Evolutionary conservation across 2,113 vertebrate genomes (phyloP).

Genomic region (Nesospiza acunhae): DNA sequence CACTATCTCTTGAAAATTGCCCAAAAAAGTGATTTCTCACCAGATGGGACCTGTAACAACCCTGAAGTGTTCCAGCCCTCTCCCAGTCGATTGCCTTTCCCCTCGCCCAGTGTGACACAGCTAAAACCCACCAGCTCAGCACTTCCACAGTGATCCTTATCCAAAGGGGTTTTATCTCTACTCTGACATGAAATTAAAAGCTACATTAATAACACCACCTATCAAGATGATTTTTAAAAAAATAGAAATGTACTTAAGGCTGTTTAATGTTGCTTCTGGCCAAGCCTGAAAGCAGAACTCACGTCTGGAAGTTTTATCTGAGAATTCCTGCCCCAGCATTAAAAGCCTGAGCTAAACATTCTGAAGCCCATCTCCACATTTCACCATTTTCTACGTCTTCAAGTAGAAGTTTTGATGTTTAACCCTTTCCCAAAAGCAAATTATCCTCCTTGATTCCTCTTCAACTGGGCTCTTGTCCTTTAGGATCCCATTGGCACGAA

Average conservation of each 20-base stretch:
- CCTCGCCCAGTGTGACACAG: neutral
- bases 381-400: neutral
- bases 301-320: slow-evolving; percentile 21
- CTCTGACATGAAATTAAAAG: neutral
- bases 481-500: neutral
- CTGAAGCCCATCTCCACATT: neutral
- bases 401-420: neutral
- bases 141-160: neutral
- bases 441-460: neutral
- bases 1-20: slow-evolving; percentile 20
- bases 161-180: neutral
- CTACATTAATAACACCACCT: neutral
- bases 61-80: neutral
- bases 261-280: slow-evolving; percentile 36
- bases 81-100: neutral
- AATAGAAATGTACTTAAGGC: neutral
- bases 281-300: neutral
- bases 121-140: slow-evolving; percentile 21
- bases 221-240: neutral
- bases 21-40: slow-evolving; percentile 20
- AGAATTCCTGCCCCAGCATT: neutral
- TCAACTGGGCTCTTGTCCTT: neutral
- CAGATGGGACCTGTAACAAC: slow-evolving; percentile 10
- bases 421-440: neutral
- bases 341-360: neutral